These are phyloP conservation scores for Anniella stebbinsi DNA, from an alignment of 2,797 vertebrate species.

Conservation along the genomic window DNA sequence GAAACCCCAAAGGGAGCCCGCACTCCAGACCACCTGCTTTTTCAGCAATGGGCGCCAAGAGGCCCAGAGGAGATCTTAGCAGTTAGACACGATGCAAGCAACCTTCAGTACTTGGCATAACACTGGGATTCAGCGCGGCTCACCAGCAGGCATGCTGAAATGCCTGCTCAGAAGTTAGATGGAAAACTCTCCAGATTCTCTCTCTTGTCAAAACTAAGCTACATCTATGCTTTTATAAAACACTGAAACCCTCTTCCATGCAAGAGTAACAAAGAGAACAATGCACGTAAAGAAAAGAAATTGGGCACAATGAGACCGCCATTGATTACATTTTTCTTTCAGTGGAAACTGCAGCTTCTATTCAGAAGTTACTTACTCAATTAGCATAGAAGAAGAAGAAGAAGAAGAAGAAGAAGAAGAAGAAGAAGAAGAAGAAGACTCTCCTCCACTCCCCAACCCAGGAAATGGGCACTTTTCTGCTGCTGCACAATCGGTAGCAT, in stretches of 20 bases:
- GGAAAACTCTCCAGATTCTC: conserved; percentile 30
- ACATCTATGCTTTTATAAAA: background rate
- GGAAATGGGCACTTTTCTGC: background rate
- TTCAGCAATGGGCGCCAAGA: conserved; percentile 59
- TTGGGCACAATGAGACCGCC: background rate
- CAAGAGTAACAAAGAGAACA: background rate
- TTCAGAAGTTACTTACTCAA: background rate
- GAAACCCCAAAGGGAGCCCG: conserved; percentile 59
- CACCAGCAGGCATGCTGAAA: conserved; percentile 45
- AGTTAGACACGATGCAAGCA: conserved; percentile 62
- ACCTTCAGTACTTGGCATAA: conserved; percentile 66
- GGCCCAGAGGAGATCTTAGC: conserved; percentile 59
- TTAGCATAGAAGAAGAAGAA: background rate
- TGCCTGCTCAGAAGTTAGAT: conserved; percentile 22
- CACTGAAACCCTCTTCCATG: background rate
- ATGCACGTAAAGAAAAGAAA: background rate
- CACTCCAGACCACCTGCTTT: conserved; percentile 69
- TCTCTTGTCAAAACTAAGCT: background rate
- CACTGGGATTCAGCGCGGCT: conserved; percentile 30
- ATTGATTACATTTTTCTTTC: background rate
- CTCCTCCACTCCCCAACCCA: fast-evolving
- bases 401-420: background rate
- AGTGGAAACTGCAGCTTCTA: background rate
- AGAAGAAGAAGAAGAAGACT: background rate
- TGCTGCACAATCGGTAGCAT: background rate